These are phyloP conservation scores for Synaphobranchus kaupii DNA, from an alignment of 2,797 vertebrate species.

Conservation along the genomic window DNA sequence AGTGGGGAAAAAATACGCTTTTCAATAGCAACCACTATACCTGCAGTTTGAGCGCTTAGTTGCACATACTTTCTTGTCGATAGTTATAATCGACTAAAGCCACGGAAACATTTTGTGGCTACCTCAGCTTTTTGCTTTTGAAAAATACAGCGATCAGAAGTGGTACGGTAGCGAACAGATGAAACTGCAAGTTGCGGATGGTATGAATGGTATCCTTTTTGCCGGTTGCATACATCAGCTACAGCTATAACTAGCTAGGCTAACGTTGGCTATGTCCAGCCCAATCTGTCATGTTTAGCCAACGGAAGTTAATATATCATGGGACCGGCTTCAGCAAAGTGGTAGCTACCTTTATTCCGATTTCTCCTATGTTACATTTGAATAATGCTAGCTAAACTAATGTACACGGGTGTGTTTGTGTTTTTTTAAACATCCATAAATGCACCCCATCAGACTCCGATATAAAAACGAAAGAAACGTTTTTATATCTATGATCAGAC, in stretches of 20 bases:
- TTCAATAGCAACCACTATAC: background rate
- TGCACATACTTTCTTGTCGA: background rate
- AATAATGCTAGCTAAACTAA: background rate
- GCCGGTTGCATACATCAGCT: background rate
- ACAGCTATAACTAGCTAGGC: background rate
- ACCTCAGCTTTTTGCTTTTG: background rate
- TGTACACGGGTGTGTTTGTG: background rate
- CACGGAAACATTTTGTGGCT: background rate
- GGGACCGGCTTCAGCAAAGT: background rate
- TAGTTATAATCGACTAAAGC: background rate
- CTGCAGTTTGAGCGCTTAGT: background rate
- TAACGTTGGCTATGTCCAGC: background rate
- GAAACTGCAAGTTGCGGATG: background rate
- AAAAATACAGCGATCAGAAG: background rate
- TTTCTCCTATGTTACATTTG: background rate
- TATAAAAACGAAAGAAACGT: no score
- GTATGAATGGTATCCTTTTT: background rate
- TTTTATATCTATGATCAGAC: no score
- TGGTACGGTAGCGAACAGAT: background rate
- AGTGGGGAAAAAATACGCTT: background rate
- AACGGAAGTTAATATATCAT: background rate
- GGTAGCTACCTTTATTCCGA: background rate
- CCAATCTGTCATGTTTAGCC: background rate
- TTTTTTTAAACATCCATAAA: background rate
- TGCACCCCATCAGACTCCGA: background rate